Percentiles rank a stretch among this genome's conserved stretches.
Evolutionary conservation across 2,113 vertebrate species (phyloP).

Genomic region (Phoenicopterus ruber): DNA sequence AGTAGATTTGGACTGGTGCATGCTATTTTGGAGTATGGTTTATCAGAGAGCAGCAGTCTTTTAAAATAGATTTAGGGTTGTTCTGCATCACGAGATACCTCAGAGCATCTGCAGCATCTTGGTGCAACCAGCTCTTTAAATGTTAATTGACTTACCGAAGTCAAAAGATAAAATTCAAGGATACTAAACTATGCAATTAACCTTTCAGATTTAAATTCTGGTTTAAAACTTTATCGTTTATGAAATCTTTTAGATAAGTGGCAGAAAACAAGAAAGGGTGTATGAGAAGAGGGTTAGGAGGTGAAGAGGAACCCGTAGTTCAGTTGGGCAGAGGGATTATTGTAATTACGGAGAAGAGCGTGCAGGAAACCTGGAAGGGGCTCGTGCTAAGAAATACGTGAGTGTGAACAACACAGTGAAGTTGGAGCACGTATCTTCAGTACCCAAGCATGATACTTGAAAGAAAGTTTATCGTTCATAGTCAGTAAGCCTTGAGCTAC

Average conservation of each 20-base stretch:
- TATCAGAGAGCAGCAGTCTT: not conserved
- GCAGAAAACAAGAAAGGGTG: not conserved
- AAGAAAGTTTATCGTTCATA: not conserved
- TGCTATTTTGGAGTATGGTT: not conserved
- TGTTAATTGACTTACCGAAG: not conserved
- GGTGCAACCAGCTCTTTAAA: not conserved
- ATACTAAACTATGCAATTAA: not conserved
- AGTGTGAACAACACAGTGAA: not conserved
- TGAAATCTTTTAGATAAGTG: not conserved
- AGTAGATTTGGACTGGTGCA: not conserved
- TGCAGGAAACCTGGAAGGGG: not conserved
- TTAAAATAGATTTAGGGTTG: not conserved
- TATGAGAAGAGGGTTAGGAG: not conserved
- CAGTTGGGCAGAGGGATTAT: not conserved
- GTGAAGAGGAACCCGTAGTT: not conserved
- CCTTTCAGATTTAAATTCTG: not conserved
- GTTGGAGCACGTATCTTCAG: not conserved
- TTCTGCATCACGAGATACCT: not conserved
- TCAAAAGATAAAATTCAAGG: not conserved
- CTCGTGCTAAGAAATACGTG: accelerated
- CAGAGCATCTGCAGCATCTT: not conserved
- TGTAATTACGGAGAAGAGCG: not conserved
- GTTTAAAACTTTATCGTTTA: not conserved
- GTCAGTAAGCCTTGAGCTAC: not conserved
- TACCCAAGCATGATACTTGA: not conserved